Conservation (phyloP, 2,113 vertebrate genomes). For the Eonycteris spelaea region DNA sequence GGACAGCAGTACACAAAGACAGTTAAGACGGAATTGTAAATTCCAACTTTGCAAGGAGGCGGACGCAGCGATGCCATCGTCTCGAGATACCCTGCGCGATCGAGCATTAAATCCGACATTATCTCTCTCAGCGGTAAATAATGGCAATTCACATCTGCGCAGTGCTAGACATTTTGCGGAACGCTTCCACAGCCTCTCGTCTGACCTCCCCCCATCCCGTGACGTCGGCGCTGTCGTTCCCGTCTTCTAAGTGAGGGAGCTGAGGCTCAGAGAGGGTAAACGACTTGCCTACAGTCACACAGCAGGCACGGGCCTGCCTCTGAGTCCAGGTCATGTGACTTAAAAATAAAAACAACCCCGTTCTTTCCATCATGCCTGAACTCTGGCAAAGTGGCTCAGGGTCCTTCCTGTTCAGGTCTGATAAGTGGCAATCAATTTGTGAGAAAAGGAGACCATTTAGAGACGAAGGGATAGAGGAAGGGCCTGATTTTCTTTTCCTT, state of each 20-base stretch:
- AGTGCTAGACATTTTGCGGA: background rate
- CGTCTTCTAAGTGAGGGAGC: background rate
- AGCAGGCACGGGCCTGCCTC: background rate
- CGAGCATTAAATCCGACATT: background rate
- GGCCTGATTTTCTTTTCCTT: background rate
- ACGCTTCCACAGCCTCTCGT: background rate
- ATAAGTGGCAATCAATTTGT: background rate
- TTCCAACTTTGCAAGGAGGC: background rate
- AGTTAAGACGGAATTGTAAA: background rate
- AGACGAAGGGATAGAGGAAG: background rate
- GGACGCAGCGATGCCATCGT: fast-evolving
- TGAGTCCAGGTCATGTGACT: background rate
- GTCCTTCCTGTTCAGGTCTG: background rate
- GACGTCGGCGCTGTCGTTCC: background rate
- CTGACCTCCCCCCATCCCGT: background rate
- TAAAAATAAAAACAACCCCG: background rate
- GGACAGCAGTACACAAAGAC: background rate
- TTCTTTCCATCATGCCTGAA: background rate
- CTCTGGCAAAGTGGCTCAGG: background rate
- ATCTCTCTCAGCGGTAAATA: background rate
- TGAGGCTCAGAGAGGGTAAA: background rate
- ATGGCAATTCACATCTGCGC: no score
- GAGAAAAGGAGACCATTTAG: background rate
- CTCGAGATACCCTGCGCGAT: background rate
- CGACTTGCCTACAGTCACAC: background rate